A percentile compares a stretch with the other conserved stretches of the same genome.
Evolutionary conservation across 2,888 invertebrate genomes (phyloP).

Genomic region (Drosophila aldrichi): DNA sequence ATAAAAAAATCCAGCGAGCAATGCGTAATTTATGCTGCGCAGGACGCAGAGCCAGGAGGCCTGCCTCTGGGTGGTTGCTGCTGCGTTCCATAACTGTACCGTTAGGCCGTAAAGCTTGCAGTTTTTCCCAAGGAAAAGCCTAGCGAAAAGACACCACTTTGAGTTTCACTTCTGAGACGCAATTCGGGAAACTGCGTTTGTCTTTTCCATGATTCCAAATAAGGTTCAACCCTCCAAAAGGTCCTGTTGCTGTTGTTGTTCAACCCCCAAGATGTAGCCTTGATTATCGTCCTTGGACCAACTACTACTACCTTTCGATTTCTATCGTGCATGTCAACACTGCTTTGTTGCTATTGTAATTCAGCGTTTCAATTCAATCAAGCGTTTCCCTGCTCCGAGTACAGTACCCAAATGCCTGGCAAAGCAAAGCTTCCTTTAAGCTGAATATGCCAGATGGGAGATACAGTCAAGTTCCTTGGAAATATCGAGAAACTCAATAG

Average conservation of each 20-base stretch:
- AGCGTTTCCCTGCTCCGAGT: conserved; percentile 15
- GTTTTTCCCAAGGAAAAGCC: conserved; percentile 51
- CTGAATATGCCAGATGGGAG: too few species aligned
- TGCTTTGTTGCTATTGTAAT: conserved; percentile 40
- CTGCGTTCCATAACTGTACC: conserved; percentile 49
- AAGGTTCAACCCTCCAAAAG: conserved; percentile 54
- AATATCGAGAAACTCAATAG: background rate
- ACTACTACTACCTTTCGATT: conserved; percentile 46
- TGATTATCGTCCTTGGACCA: conserved; percentile 46
- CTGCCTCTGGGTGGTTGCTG: conserved; percentile 55
- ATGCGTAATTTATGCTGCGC: conserved; percentile 80
- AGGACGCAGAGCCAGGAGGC: conserved; percentile 47
- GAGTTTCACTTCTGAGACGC: conserved; percentile 63
- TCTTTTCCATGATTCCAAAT: conserved; percentile 32
- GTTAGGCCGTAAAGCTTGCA: conserved; percentile 55
- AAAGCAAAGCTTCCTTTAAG: conserved; percentile 2
- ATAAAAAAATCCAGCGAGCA: conserved; percentile 31
- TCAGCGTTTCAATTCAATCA: conserved; percentile 64
- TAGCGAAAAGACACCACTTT: conserved; percentile 53
- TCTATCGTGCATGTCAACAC: conserved; percentile 47
- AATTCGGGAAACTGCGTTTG: conserved; percentile 76
- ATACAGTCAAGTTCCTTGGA: background rate
- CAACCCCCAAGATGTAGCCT: conserved; percentile 45
- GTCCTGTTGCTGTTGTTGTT: conserved; percentile 4
- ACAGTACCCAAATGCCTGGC: conserved; percentile 36